Conservation (phyloP, 64 coral and sea anemone genomes). For the Dendronephthya gigantea region DNA sequence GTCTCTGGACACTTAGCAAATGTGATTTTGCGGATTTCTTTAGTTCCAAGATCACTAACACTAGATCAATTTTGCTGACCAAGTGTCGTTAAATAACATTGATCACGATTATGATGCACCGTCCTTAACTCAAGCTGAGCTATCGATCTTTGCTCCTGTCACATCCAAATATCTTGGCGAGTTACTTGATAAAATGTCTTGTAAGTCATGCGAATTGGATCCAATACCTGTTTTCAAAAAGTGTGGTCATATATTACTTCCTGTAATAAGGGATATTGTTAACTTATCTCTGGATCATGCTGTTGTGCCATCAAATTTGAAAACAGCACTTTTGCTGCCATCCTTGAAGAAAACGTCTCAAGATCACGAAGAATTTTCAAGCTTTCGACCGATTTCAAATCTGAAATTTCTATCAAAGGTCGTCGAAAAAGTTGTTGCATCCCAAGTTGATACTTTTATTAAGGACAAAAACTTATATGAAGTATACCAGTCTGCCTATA, state of each 20-base stretch:
- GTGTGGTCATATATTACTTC: constrained; percentile 29
- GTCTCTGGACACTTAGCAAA: constrained; percentile 27
- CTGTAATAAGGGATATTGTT: constrained; percentile 33
- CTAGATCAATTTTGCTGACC: constrained; percentile 30
- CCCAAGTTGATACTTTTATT: neutral
- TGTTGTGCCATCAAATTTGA: constrained; percentile 29
- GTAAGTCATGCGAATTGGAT: constrained; percentile 30
- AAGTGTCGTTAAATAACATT: constrained; percentile 27
- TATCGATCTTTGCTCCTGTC: constrained; percentile 21
- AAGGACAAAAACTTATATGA: constrained; percentile 27
- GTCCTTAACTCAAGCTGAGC: neutral
- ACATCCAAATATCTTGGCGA: constrained; percentile 28
- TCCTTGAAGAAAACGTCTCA: neutral
- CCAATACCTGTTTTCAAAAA: constrained; percentile 38
- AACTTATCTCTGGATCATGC: constrained; percentile 29
- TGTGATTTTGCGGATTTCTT: constrained; percentile 42
- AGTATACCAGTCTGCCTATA: constrained; percentile 22
- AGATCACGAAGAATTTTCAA: constrained; percentile 17
- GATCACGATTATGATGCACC: constrained; percentile 36
- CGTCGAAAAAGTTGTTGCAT: constrained; percentile 25
- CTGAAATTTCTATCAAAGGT: constrained; percentile 15
- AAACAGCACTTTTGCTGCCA: constrained; percentile 1
- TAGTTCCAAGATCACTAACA: constrained; percentile 39
- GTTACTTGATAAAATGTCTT: constrained; percentile 31
- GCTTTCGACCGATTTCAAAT: constrained; percentile 26